These are phyloP conservation scores for Ariolimax columbianus DNA, from an alignment of 2,888 invertebrate species.

Conservation along the genomic window DNA sequence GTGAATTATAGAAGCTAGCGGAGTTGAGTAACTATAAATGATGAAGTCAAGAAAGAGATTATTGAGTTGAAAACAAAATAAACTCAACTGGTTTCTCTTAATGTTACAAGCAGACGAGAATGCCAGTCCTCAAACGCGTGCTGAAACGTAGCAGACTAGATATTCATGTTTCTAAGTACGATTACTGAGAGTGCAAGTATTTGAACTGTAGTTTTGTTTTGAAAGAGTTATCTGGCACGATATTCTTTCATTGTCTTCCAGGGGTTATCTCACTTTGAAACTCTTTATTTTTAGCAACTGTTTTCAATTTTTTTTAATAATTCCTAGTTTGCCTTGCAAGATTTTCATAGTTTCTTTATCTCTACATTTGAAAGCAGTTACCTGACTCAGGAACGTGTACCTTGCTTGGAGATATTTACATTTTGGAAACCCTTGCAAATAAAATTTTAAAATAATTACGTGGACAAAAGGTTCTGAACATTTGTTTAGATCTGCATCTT, in stretches of 20 bases:
- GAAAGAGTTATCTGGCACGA: neutral
- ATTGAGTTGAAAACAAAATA: neutral
- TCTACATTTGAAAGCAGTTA: too few relatives aligned
- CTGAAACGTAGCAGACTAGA: neutral
- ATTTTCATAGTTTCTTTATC: too few relatives aligned
- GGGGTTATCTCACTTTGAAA: neutral
- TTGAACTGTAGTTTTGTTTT: neutral
- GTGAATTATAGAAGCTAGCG: constrained; percentile 21
- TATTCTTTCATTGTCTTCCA: neutral
- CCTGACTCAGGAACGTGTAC: too few relatives aligned
- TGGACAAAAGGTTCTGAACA: too few relatives aligned
- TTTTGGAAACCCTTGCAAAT: too few relatives aligned
- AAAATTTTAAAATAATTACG: too few relatives aligned
- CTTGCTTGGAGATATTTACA: too few relatives aligned
- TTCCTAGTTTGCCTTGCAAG: neutral
- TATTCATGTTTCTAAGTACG: neutral
- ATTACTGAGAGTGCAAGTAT: neutral
- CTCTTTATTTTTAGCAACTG: too few relatives aligned
- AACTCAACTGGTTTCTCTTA: neutral
- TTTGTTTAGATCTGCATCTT: too few relatives aligned
- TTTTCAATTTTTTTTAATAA: too few relatives aligned
- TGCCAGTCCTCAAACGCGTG: neutral
- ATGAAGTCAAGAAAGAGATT: neutral
- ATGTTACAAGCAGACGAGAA: constrained; percentile 10
- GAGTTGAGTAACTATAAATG: constrained; percentile 6